Conservation (phyloP, 1,140 invertebrate genomes). For the Onthophagus taurus region DNA sequence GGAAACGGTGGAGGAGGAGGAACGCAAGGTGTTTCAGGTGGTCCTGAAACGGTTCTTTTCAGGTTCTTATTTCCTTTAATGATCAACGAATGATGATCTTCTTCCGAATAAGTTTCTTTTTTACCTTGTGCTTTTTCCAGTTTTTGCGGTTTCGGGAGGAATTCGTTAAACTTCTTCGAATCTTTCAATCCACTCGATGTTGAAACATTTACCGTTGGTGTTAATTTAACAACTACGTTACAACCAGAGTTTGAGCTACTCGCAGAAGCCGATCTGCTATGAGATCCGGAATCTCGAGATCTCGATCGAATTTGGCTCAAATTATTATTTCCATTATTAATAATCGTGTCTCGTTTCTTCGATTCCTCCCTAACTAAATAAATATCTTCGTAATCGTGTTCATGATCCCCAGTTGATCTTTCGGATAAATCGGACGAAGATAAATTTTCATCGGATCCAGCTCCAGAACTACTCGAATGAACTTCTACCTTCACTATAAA, state of each 20-base stretch:
- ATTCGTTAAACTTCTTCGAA: conserved; percentile 27
- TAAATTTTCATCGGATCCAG: conserved; percentile 48
- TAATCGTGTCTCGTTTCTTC: conserved; percentile 16
- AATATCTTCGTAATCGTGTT: conserved; percentile 68
- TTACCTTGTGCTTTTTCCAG: conserved; percentile 29
- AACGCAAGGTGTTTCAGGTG: conserved; percentile 39
- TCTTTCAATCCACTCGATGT: too few relatives aligned
- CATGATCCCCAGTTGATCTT: conserved; percentile 41
- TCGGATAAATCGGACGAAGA: conserved; percentile 45
- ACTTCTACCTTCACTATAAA: conserved; percentile 54
- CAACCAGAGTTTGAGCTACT: conserved; percentile 40
- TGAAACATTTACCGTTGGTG: conserved; percentile 16
- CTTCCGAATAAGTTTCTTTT: too few relatives aligned
- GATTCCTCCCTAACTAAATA: conserved; percentile 54
- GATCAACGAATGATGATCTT: too few relatives aligned
- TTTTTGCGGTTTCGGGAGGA: conserved; percentile 30
- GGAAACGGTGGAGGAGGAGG: conserved; percentile 53
- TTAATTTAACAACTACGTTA: conserved; percentile 33
- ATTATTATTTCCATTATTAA: too few relatives aligned
- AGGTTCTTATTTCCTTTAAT: conserved; percentile 32
- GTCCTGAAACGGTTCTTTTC: conserved; percentile 25
- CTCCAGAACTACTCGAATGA: conserved; percentile 50
- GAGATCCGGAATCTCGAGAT: conserved; percentile 52
- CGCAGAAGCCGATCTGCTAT: conserved; percentile 52
- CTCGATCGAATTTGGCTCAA: conserved; percentile 40